Percentiles rank a stretch among this genome's conserved stretches.
Evolutionary conservation across 2,113 vertebrate species (phyloP).

Genomic region (Phocoena sinus): DNA sequence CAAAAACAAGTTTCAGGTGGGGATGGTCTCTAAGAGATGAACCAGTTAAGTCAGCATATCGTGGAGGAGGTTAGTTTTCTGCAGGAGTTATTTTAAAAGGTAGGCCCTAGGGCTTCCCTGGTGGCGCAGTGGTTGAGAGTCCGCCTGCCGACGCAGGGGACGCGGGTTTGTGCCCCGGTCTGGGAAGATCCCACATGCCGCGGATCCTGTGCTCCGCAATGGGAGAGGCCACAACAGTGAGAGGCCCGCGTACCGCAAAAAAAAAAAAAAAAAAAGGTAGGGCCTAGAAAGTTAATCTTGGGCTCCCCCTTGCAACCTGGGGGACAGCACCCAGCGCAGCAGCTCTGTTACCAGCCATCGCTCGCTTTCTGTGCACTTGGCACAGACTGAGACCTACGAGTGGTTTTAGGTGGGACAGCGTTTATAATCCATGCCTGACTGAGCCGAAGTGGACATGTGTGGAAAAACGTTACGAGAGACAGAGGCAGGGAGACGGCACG

Average conservation of each 20-base stretch:
- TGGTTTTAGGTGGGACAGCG: not conserved
- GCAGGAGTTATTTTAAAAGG: not conserved
- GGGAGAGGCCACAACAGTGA: no score
- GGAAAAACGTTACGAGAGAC: accelerated
- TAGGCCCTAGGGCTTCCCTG: not conserved
- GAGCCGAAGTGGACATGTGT: not conserved
- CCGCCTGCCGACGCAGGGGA: no score
- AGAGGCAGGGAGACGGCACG: not conserved
- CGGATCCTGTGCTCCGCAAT: no score
- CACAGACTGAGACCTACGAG: not conserved
- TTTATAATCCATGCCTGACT: accelerated
- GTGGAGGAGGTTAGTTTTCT: not conserved
- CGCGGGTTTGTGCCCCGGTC: no score
- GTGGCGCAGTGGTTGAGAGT: no score
- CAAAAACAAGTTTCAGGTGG: not conserved
- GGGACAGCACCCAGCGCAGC: not conserved
- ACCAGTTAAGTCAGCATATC: no score
- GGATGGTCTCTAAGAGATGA: not conserved
- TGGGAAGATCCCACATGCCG: no score
- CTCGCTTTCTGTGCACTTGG: accelerated
- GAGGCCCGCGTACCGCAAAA: no score
- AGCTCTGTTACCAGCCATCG: not conserved
- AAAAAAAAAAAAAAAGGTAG: not conserved
- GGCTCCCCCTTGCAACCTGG: not conserved
- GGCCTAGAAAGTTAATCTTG: not conserved